Evolutionary conservation across 2,797 vertebrate genomes (phyloP), one percentile per base, ranked within the genome.

Genomic region (Ptychobarbus kaznakovi): DNA sequence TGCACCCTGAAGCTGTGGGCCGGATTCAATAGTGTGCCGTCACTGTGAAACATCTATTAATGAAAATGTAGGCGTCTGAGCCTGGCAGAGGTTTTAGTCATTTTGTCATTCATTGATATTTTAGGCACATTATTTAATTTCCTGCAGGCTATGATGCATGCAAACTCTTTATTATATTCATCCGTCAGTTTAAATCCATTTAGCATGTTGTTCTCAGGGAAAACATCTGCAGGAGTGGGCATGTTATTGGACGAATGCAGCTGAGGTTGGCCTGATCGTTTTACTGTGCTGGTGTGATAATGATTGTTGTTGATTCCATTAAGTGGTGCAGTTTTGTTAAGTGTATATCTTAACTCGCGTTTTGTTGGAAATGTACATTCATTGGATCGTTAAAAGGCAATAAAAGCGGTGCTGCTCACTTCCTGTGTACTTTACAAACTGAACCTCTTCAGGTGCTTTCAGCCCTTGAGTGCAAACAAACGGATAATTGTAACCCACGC

Each of bases 371-470:
- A 44, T 44, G 40, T 46, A 6, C 68, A 35, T 32, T 32, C n/a
- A 46, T 28, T 46, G 25, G 3, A 82, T 46, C 9, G 22, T 40
- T 70, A 28, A 72, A 53, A 40, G 49, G 66, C n/a, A 81, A 70
- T 70, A 72, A 81, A 70, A 56, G 22, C 38, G 2, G 51, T 42
- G 35, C 15, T 58, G n/a, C 80, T 63, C 38, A 35, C 83, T 73
- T 73, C 20, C 76, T 85, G 66, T 63, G 76, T 84, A 46, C 46
- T 77, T 77, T 42, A 53, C 22, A 84, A 53, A 68, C 61, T n/a
- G 10, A 49, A 15, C 15, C 66, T 79, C 51, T 56, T 63, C 53
- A 49, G 83, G 66, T 85, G 40, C 40, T 72, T 35, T 40, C 66
- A 12, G 66, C 65, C 25, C 63, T 70, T 58, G 40, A 79, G 53